These are phyloP conservation scores for Fragum sueziense DNA, from an alignment of 2,888 invertebrate species.

Conservation along the genomic window DNA sequence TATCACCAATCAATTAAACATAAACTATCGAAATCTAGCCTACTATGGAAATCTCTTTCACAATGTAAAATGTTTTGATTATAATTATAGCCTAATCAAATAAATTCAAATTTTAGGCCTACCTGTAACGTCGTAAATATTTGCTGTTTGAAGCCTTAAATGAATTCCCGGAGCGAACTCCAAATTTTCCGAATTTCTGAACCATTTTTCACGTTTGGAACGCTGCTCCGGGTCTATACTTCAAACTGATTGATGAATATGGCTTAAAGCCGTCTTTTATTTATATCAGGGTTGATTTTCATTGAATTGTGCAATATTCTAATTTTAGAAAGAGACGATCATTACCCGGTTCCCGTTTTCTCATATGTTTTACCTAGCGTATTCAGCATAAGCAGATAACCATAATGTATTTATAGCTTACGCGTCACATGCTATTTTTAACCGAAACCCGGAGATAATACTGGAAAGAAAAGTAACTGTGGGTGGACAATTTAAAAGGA, in stretches of 20 bases:
- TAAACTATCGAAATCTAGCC: no score
- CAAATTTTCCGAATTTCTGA: slow-evolving; percentile 63
- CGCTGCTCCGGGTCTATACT: background rate
- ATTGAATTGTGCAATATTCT: slow-evolving; percentile 14
- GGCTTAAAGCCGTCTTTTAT: background rate
- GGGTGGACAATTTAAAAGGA: background rate
- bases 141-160: slow-evolving; percentile 65
- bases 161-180: slow-evolving; percentile 71
- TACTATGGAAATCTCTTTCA: no score
- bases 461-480: background rate
- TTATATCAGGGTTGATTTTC: background rate
- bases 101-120: slow-evolving; percentile 13
- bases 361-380: background rate
- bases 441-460: no score
- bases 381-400: background rate
- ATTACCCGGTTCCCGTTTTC: background rate
- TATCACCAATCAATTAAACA: no score
- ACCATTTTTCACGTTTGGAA: slow-evolving; percentile 63
- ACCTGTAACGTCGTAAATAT: slow-evolving; percentile 62
- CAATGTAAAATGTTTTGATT: no score
- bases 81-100: no score
- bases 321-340: background rate
- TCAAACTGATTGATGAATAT: background rate
- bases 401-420: slow-evolving; percentile 1
- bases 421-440: background rate